Evolutionary conservation across 1,140 invertebrate species (phyloP), one percentile per base, ranked within the genome.

Genomic region (Pseudomyrmex pallidus): DNA sequence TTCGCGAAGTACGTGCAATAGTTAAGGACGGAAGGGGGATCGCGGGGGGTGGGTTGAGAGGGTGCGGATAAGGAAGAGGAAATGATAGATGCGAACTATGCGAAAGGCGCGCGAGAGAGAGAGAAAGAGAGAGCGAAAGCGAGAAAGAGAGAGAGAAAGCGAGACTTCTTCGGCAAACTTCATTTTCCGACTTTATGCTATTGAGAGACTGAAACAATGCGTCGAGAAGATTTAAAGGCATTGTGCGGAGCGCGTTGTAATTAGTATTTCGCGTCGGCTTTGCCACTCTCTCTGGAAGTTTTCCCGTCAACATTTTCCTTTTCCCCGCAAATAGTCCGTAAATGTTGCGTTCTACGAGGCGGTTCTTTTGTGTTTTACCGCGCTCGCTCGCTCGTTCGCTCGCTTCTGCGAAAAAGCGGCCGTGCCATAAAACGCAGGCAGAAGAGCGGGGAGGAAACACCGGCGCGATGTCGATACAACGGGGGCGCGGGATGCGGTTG

Each of bases 111-210:
- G n/a, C 25, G 2, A 0, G 25, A 50, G 64, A 20, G 35, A 12
- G n/a, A n/a, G 57, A 20, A 20, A 2, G 44, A 0, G 44, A 0
- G 17, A 8, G n/a, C 5, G 35, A 35, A 5, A 7, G 35, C 0
- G 25, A 35, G 25, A 35, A 0, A 35, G 25, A 5, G n/a, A 9
- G 10, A 9, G 17, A 8, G 4, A 20, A 13, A 8, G 35, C 13
- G 54, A 48, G 54, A 70, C 76, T 80, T 35, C 64, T 80, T 80
- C 76, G 66, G 66, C 76, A 80, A 80, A 80, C 66, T 80, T 80
- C 76, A 80, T 80, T 80, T 61, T 66, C 76, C 76, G 76, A 80
- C 66, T 80, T 80, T 80, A 80, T 80, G 76, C 76, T 70, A 80
- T 80, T 80, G 66, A 80, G 76, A 59, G 76, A 80, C 54, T 56